Evolutionary conservation across 2,113 vertebrate species (phyloP), one percentile per base, ranked within the genome.

Genomic region (Falco punctatus): DNA sequence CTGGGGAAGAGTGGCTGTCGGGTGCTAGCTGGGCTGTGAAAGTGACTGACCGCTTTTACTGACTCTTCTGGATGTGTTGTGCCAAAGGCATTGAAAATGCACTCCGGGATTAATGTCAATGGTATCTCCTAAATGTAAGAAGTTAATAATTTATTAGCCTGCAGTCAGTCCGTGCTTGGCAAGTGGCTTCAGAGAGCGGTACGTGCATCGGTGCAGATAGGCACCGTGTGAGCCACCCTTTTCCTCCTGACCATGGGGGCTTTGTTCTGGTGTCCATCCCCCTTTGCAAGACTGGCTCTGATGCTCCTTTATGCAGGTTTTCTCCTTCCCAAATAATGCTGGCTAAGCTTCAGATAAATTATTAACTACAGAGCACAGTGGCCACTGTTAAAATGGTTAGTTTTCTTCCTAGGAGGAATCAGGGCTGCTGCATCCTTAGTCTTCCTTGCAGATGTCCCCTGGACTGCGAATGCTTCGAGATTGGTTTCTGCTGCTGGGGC

Each of bases 141-240:
- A 54, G 26, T 59, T n/a, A 49, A 32, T 23, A 82, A 54, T 70
- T 80, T 26, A 30, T 80, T 33, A 38, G 38, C 15, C 72, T 80
- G 66, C 61, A 52, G 66, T 20, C 78, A 42, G 40, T 18, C 27
- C 19, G 0, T 11, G 35, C 59, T 81, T 0, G 1, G 71, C 38
- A 33, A 24, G 28, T 0, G 3, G 27, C 75, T 58, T 48, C 0
- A 6, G n/a, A 22, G 46, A 27, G 35, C 1, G 3, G 13, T 14
- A 21, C 1, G 8, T 2, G 5, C 15, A 4, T 3, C 3, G 3
- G 44, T 22, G 26, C 51, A 18, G 44, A 9, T 21, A 14, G 0
- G 22, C 61, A 24, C 10, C 3, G 11, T 0, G 46, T 28, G 58
- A 71, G 26, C 33, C 2, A 3, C 5, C 7, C 7, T 75, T 11